Base-by-base conservation (phyloP, 2,797 vertebrate genomes). In the Esox masquinongy region DNA sequence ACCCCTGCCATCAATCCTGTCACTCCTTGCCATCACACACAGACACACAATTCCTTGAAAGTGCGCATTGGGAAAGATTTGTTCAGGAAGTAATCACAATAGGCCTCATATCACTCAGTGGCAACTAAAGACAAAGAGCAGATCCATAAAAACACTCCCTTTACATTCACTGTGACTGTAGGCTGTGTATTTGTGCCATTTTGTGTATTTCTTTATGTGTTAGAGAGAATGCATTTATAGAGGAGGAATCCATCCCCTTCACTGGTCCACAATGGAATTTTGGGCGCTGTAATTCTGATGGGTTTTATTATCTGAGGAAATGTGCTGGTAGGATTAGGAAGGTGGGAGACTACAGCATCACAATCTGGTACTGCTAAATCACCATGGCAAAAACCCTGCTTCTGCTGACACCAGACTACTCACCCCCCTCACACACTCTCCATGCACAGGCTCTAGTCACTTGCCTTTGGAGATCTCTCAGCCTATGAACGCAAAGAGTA, bases 311-410 rank as follows among this genome's bases (percentile, higher is more conserved):
- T 90, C 84, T 79, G 77, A 83, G 79, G 79, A 83, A 80, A 84
- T 81, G 43, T 86, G 81, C 88, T 53, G 85, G 66, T 73, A 80
- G 89, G 90, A 91, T 92, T 91, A 92, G 56, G 78, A 85, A 86
- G 77, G 80, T 85, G 82, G 82, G 83, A 90, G 88, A 91, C 91
- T 89, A 90, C 75, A 90, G 85, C 79, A 74, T 74, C 68, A 68
- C 74, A 87, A 87, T 85, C 84, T 74, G 69, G 83, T 77, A 85
- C 86, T 84, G 80, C 78, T 90, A 86, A 91, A 19, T 87, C 88
- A 87, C 79, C 79, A 75, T 87, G 82, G 83, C 70, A 64, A 84
- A 90, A 83, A 83, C 83, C 82, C 81, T 74, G 80, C 83, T 87
- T 90, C 72, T 88, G 83, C 85, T 82, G 83, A 91, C 81, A 80